Conservation (phyloP, 2,113 vertebrate species). For the Prietella phreatophila region DNA sequence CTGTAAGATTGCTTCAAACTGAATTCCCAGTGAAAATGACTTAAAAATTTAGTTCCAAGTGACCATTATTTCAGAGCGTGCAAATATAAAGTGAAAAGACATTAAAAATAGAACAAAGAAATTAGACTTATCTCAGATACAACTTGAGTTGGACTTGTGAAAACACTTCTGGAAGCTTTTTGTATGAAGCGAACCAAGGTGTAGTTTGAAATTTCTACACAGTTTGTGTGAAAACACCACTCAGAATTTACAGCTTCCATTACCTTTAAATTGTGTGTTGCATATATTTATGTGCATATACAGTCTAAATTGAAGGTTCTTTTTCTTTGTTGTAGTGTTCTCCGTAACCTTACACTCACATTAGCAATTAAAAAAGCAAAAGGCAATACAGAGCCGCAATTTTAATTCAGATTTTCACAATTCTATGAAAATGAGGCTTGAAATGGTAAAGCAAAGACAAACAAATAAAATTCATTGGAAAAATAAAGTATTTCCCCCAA, state of each 20-base stretch:
- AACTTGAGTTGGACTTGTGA: background rate
- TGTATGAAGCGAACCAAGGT: background rate
- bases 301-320: background rate
- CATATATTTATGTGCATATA: background rate
- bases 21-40: too few species aligned
- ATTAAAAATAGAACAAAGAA: too few species aligned
- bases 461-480: background rate
- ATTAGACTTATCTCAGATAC: too few species aligned
- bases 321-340: background rate
- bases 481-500: background rate
- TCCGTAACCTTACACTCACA: background rate
- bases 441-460: background rate
- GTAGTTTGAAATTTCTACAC: background rate
- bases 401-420: background rate
- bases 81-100: too few species aligned
- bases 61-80: too few species aligned
- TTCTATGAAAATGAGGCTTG: background rate
- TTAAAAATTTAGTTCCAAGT: too few species aligned
- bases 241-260: background rate
- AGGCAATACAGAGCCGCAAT: background rate
- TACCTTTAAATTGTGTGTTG: background rate
- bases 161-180: background rate
- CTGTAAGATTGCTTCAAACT: too few species aligned
- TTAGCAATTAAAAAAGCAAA: too few species aligned
- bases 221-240: background rate